Conservation (phyloP, 2,797 vertebrate genomes). For the Neoniphon sammara region DNA sequence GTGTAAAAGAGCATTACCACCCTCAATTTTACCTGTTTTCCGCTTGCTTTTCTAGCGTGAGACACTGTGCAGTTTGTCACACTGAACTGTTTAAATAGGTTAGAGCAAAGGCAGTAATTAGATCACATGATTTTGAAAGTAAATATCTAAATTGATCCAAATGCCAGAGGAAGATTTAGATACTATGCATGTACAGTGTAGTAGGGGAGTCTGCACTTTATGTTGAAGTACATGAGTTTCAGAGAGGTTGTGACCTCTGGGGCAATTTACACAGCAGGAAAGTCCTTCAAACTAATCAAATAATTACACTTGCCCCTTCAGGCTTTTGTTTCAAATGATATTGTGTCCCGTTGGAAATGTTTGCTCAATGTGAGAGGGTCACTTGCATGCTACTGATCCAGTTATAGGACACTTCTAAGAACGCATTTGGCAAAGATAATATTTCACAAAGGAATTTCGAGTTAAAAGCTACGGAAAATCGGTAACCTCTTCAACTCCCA, state of each 20-base stretch:
- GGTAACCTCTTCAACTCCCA: slow-evolving; percentile 42
- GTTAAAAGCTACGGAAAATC: slow-evolving; percentile 53
- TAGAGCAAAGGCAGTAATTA: slow-evolving; percentile 28
- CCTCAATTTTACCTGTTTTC: slow-evolving; percentile 4
- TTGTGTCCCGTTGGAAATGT: slow-evolving; percentile 52
- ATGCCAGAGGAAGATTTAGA: slow-evolving; percentile 48
- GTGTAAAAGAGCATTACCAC: slow-evolving; percentile 4
- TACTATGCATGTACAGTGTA: not conserved
- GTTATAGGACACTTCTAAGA: slow-evolving; percentile 49
- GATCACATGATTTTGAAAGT: slow-evolving; percentile 29
- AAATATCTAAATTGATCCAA: slow-evolving; percentile 42
- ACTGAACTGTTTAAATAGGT: slow-evolving; percentile 15
- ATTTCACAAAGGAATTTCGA: slow-evolving; percentile 52
- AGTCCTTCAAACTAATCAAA: slow-evolving; percentile 62
- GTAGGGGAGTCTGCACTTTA: slow-evolving; percentile 32
- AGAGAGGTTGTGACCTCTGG: slow-evolving; percentile 65
- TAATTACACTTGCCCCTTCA: slow-evolving; percentile 54
- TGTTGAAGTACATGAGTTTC: slow-evolving; percentile 40
- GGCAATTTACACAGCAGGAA: slow-evolving; percentile 50
- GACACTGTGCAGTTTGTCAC: slow-evolving; percentile 4
- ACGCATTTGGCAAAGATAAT: slow-evolving; percentile 37
- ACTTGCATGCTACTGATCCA: slow-evolving; percentile 58
- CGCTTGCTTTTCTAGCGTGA: not conserved
- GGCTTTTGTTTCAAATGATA: slow-evolving; percentile 38
- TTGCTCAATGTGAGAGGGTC: slow-evolving; percentile 49